Conservation (phyloP, 1,140 invertebrate genomes). For the Andricus grossulariae region DNA sequence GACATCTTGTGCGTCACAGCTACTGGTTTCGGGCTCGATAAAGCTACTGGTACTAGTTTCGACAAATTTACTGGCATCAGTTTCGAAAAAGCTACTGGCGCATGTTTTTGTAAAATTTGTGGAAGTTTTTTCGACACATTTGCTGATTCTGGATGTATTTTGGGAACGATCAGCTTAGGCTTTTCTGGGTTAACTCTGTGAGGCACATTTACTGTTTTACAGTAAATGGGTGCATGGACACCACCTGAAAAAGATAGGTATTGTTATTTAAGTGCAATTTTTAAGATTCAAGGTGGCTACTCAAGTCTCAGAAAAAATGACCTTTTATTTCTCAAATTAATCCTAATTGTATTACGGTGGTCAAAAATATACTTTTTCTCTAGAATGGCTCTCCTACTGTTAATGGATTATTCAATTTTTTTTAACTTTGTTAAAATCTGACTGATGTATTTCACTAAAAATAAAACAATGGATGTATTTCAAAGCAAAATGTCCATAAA, state of each 20-base stretch:
- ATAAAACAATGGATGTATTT: no score
- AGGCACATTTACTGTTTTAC: constrained; percentile 60
- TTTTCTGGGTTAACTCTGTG: constrained; percentile 46
- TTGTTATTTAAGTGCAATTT: constrained; percentile 16
- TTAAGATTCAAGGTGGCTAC: neutral
- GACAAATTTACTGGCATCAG: neutral
- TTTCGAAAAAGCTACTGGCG: neutral
- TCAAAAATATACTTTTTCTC: no score
- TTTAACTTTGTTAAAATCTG: no score
- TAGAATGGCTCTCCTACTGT: no score
- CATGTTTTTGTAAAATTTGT: neutral
- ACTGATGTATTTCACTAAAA: no score
- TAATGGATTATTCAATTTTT: no score
- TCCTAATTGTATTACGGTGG: no score
- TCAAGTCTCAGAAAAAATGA: no score
- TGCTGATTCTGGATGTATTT: neutral
- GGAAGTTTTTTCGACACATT: neutral
- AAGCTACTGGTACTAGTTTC: neutral
- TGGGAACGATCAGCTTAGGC: neutral
- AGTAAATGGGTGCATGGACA: constrained; percentile 47
- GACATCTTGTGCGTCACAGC: neutral
- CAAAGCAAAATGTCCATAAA: no score
- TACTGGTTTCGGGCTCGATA: neutral
- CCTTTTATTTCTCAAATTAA: no score
- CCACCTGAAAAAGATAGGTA: neutral